A percentile compares a stretch with the other conserved stretches of the same genome.
Evolutionary conservation across 2,888 invertebrate genomes (phyloP).

Genomic region (Andrena fulva): DNA sequence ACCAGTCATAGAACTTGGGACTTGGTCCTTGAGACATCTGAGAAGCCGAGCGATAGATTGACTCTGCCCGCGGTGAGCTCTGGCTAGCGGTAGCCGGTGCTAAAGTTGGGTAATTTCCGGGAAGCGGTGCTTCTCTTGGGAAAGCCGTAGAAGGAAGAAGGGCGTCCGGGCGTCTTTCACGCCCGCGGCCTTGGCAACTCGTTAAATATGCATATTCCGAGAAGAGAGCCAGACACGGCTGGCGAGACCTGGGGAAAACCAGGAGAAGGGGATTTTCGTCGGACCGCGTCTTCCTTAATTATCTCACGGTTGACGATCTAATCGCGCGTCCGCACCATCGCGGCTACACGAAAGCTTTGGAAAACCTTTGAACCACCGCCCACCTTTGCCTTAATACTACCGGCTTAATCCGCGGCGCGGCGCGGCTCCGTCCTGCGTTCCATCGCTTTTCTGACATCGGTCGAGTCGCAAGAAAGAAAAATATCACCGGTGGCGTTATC

Average conservation of each 20-base stretch:
- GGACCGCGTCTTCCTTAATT: slow-evolving; percentile 81
- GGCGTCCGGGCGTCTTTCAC: slow-evolving; percentile 58
- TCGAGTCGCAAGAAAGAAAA: background rate
- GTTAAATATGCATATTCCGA: slow-evolving; percentile 81
- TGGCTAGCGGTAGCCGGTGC: slow-evolving; percentile 47
- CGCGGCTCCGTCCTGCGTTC: background rate
- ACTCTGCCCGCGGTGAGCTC: slow-evolving; percentile 32
- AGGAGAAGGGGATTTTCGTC: slow-evolving; percentile 67
- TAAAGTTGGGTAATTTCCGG: slow-evolving; percentile 82
- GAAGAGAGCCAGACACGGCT: slow-evolving; percentile 52
- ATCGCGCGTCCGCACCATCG: slow-evolving; percentile 78
- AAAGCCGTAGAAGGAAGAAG: slow-evolving; percentile 49
- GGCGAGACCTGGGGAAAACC: slow-evolving; percentile 42
- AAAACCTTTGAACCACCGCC: slow-evolving; percentile 74
- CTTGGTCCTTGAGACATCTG: background rate
- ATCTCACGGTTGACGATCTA: slow-evolving; percentile 80
- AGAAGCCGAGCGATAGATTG: slow-evolving; percentile 25
- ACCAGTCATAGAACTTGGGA: slow-evolving; percentile 39
- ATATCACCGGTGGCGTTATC: background rate
- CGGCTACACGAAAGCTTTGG: slow-evolving; percentile 67
- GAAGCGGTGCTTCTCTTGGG: slow-evolving; percentile 54
- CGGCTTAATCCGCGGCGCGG: background rate
- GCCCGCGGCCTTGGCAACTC: slow-evolving; percentile 76
- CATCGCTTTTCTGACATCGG: background rate
- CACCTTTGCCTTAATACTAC: slow-evolving; percentile 50